A percentile compares a stretch with the other conserved stretches of the same genome.
phyloP scores from a whole-genome alignment of 2,888 invertebrate species.

The Melinopterus prodromus region DNA sequence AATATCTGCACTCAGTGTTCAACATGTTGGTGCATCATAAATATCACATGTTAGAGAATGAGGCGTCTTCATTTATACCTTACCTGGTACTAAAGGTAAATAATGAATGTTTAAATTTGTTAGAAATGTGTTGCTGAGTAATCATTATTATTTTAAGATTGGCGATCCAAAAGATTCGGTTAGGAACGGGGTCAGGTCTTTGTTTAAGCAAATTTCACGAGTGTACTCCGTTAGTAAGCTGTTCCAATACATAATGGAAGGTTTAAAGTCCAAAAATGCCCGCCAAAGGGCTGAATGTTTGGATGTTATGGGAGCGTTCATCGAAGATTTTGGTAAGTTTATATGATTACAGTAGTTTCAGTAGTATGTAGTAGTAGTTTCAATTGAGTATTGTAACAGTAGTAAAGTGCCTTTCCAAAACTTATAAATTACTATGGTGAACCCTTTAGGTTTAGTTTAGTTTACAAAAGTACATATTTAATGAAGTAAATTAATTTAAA shows the following conservation, averaged over 20 bases:
- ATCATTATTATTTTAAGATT: constrained; percentile 63
- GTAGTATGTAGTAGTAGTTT: no score
- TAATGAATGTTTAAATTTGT: constrained; percentile 7
- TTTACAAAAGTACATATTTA: no score
- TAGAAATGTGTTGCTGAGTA: background rate
- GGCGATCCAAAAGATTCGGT: constrained; percentile 97
- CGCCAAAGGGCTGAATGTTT: constrained; percentile 96
- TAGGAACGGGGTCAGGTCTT: constrained; percentile 84
- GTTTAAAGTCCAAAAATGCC: constrained; percentile 95
- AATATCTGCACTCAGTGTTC: constrained; percentile 88
- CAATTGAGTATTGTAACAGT: no score
- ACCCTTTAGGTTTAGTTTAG: no score
- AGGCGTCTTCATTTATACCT: constrained; percentile 93
- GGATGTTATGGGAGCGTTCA: constrained; percentile 87
- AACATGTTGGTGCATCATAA: constrained; percentile 79
- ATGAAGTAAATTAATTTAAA: no score
- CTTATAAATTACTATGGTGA: no score
- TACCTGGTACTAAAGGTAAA: constrained; percentile 90
- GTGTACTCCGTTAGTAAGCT: constrained; percentile 91
- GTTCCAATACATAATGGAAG: constrained; percentile 92
- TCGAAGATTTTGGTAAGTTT: constrained; percentile 79
- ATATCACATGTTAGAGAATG: constrained; percentile 89
- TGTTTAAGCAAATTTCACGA: constrained; percentile 84
- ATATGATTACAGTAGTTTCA: background rate
- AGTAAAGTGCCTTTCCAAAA: no score